Evolutionary conservation across 2,113 vertebrate genomes (phyloP).

Genomic region (Petaurus breviceps): DNA sequence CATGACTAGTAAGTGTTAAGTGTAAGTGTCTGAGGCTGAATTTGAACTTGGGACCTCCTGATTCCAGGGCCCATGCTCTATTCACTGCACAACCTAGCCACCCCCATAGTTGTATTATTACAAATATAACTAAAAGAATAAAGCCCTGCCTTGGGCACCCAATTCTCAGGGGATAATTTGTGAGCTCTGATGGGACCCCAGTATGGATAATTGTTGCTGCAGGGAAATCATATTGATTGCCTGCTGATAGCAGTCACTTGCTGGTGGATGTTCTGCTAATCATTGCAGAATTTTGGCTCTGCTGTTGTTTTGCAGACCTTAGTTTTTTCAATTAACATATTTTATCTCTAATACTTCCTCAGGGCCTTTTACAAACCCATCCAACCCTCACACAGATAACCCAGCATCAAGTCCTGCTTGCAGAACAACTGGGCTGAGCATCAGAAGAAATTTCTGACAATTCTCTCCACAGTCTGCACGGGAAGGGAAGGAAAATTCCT

Average conservation of each 20-base stretch:
- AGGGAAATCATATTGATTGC: not conserved
- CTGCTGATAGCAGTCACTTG: constrained; percentile 27
- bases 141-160: not conserved
- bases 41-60: too few species aligned
- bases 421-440: not conserved
- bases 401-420: not conserved
- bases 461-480: not conserved
- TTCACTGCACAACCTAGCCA: too few species aligned
- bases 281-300: not conserved
- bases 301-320: constrained; percentile 17
- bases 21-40: too few species aligned
- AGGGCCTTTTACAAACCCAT: not conserved
- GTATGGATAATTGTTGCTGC: constrained; percentile 2
- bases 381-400: not conserved
- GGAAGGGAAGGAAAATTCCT: not conserved
- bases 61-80: too few species aligned
- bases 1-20: too few species aligned
- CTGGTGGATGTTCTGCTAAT: constrained; percentile 17
- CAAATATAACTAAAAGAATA: not conserved
- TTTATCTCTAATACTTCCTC: not conserved
- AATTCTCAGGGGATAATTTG: not conserved
- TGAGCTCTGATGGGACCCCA: not conserved
- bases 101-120: not conserved
- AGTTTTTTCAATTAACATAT: constrained; percentile 1
- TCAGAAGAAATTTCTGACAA: not conserved